A percentile compares a stretch with the other conserved stretches of the same genome.
These are phyloP conservation scores for Tubulanus polymorphus DNA, from an alignment of 2,888 invertebrate species.

Conservation along the genomic window DNA sequence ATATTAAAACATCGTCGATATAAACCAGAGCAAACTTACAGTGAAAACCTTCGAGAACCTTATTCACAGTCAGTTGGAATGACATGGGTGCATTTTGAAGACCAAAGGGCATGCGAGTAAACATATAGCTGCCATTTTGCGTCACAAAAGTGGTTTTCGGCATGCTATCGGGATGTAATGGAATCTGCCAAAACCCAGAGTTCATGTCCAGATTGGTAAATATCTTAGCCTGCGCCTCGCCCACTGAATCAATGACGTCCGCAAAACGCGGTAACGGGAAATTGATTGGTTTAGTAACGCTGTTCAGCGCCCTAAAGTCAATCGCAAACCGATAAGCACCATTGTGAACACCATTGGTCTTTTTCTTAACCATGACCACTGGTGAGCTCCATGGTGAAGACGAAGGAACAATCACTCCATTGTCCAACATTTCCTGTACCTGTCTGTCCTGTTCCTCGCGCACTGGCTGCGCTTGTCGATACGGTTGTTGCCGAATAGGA, in stretches of 20 bases:
- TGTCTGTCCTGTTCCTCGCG: conserved; percentile 14
- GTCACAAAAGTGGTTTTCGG: conserved; percentile 21
- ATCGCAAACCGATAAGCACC: conserved; percentile 21
- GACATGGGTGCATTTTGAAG: conserved; percentile 20
- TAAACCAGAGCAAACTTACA: conserved; percentile 24
- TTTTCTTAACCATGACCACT: conserved; percentile 19
- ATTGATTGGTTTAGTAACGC: conserved; percentile 15
- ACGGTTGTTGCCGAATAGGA: conserved; percentile 13
- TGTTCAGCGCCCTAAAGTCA: conserved; percentile 20
- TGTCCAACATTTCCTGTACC: conserved; percentile 17
- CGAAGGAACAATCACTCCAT: conserved; percentile 20
- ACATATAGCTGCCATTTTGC: conserved; percentile 18
- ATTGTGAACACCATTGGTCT: too few relatives aligned
- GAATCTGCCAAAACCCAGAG: conserved; percentile 17
- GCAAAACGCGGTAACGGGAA: conserved; percentile 19
- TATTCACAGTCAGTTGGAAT: conserved; percentile 20
- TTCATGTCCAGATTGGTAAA: conserved; percentile 18
- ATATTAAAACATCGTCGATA: conserved; percentile 24
- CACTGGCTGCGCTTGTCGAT: conserved; percentile 14
- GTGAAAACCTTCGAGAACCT: conserved; percentile 17
- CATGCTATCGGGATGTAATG: conserved; percentile 14
- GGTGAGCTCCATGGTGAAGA: conserved; percentile 18
- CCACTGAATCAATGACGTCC: conserved; percentile 18
- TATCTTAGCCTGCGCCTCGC: conserved; percentile 10
- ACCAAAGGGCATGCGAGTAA: conserved; percentile 23